phyloP scores from a whole-genome alignment of 2,113 vertebrate species.

The Cyprinodon tularosa region DNA sequence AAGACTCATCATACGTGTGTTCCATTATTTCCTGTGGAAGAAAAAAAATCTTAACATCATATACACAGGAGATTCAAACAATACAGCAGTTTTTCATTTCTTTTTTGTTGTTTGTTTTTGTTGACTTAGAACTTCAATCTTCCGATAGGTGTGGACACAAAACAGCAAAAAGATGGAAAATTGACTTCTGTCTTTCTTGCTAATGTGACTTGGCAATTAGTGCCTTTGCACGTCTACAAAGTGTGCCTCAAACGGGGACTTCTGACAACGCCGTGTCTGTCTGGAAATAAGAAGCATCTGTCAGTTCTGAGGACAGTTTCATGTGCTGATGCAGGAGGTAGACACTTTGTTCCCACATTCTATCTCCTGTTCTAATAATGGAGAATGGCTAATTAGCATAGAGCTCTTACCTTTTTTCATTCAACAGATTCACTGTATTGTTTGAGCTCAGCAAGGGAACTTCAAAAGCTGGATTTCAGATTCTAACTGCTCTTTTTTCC shows the following conservation, averaged over 20 bases:
- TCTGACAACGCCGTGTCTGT: conserved; percentile 77
- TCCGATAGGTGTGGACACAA: conserved; percentile 73
- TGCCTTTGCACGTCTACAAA: conserved; percentile 78
- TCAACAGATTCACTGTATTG: conserved; percentile 69
- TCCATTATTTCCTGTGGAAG: conserved; percentile 60
- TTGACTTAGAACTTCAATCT: conserved; percentile 73
- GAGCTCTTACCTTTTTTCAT: conserved; percentile 71
- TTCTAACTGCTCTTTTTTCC: conserved; percentile 53
- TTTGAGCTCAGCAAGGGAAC: conserved; percentile 63
- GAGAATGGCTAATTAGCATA: conserved; percentile 81
- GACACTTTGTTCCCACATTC: conserved; percentile 79
- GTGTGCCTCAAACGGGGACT: conserved; percentile 77
- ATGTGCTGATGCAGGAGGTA: conserved; percentile 79
- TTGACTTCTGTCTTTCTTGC: conserved; percentile 76
- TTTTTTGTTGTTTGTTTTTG: conserved; percentile 66
- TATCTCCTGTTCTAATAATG: conserved; percentile 81
- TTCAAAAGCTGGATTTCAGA: conserved; percentile 71
- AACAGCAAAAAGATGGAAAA: conserved; percentile 72
- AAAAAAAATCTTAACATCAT: conserved; percentile 71
- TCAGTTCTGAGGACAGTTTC: conserved; percentile 83
- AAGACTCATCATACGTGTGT: conserved; percentile 69
- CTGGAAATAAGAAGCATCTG: conserved; percentile 83
- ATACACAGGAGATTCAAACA: conserved; percentile 72
- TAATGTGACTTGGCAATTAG: conserved; percentile 84
- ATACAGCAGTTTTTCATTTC: conserved; percentile 55